A percentile compares a stretch with the other conserved stretches of the same genome.
These are phyloP conservation scores for Gadus macrocephalus DNA, from an alignment of 2,113 vertebrate genomes.

Conservation along the genomic window DNA sequence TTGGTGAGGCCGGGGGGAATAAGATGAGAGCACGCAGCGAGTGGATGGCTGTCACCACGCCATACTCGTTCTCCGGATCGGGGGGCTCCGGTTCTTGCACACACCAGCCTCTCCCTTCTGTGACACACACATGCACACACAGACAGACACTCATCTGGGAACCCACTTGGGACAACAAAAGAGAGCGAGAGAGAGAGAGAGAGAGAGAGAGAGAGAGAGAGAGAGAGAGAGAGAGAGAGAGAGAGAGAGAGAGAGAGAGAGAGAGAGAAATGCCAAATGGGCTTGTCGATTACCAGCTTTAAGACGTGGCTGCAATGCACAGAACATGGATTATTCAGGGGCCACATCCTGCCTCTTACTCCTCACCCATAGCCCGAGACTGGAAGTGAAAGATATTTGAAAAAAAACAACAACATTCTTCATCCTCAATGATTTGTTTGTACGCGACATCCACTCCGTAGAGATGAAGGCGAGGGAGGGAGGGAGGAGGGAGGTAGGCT, in stretches of 20 bases:
- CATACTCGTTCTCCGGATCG: slow-evolving; percentile 46
- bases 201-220: too few relatives aligned
- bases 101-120: slow-evolving; percentile 36
- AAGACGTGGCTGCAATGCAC: slow-evolving; percentile 49
- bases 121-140: slow-evolving; percentile 41
- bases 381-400: slow-evolving; percentile 29
- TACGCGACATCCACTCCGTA: slow-evolving; percentile 57
- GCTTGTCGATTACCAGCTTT: slow-evolving; percentile 58
- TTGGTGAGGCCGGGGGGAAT: slow-evolving; percentile 24
- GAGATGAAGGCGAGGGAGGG: background rate
- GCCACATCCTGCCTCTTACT: slow-evolving; percentile 65
- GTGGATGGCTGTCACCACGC: slow-evolving; percentile 52
- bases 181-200: too few relatives aligned
- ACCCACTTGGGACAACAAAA: background rate
- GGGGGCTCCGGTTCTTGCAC: slow-evolving; percentile 14
- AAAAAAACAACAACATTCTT: slow-evolving; percentile 20
- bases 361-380: slow-evolving; percentile 42
- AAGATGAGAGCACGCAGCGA: slow-evolving; percentile 29
- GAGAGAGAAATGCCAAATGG: slow-evolving; percentile 47
- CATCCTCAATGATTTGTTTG: slow-evolving; percentile 69
- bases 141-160: background rate
- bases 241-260: too few relatives aligned
- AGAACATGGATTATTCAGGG: slow-evolving; percentile 70
- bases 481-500: slow-evolving; percentile 39
- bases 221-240: too few relatives aligned